Conservation (phyloP, 2,113 vertebrate species). For the Scalopus aquaticus region DNA sequence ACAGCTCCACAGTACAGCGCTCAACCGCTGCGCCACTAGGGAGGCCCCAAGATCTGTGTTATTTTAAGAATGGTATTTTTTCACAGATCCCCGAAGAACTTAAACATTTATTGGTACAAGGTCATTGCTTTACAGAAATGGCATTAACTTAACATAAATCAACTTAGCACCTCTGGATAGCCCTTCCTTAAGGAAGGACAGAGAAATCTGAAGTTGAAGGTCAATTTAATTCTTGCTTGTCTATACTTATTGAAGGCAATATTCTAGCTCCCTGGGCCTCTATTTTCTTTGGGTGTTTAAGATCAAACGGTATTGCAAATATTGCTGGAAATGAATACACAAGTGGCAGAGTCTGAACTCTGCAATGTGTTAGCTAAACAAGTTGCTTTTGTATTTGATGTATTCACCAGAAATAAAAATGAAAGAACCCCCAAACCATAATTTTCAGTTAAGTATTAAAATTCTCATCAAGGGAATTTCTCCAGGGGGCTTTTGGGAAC, state of each 20-base stretch:
- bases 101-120: slow-evolving; percentile 67
- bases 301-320: slow-evolving; percentile 34
- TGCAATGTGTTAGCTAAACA: slow-evolving; percentile 47
- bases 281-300: slow-evolving; percentile 51
- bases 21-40: no score
- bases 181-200: slow-evolving; percentile 42
- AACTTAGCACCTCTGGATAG: slow-evolving; percentile 50
- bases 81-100: slow-evolving; percentile 63
- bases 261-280: neutral
- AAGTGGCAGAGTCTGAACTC: neutral
- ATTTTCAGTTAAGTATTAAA: slow-evolving; percentile 4
- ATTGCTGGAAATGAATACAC: neutral
- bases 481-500: neutral
- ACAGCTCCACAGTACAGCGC: no score
- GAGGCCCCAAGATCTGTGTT: slow-evolving; percentile 25
- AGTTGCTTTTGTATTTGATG: neutral
- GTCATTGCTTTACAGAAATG: slow-evolving; percentile 61
- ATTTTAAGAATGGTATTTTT: slow-evolving; percentile 63
- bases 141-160: slow-evolving; percentile 69
- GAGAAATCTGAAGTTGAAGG: slow-evolving; percentile 49
- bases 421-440: neutral
- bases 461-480: slow-evolving; percentile 29
- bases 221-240: slow-evolving; percentile 60
- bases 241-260: slow-evolving; percentile 33
- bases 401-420: slow-evolving; percentile 44